A percentile compares a stretch with the other conserved stretches of the same genome.
Evolutionary conservation across 2,888 invertebrate genomes (phyloP).

Genomic region (Rapana venosa): DNA sequence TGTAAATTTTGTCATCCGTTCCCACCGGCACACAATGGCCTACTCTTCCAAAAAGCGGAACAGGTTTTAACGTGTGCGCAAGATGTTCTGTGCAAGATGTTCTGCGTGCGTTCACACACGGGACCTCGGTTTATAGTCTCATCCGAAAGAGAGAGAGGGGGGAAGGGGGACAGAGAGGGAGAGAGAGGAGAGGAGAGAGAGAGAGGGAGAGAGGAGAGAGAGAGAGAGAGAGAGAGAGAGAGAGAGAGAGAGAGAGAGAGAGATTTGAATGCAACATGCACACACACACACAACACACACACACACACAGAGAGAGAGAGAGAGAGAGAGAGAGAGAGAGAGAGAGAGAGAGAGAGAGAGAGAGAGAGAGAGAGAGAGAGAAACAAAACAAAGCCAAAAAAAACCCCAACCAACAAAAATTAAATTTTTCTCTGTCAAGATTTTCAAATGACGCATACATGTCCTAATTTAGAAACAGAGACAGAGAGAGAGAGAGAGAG

Average conservation of each 20-base stretch:
- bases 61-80: too few relatives aligned
- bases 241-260: conserved; percentile 14
- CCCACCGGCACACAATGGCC: too few relatives aligned
- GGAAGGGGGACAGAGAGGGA: not conserved
- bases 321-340: conserved; percentile 1
- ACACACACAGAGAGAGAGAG: not conserved
- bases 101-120: too few relatives aligned
- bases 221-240: not conserved
- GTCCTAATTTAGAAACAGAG: not conserved
- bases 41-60: too few relatives aligned
- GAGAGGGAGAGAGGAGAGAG: not conserved
- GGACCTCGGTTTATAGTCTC: too few relatives aligned
- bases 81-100: too few relatives aligned
- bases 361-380: not conserved
- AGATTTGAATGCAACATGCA: not conserved
- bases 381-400: not conserved
- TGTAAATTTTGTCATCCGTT: too few relatives aligned
- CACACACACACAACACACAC: not conserved
- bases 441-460: not conserved
- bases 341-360: conserved; percentile 19
- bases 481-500: not conserved
- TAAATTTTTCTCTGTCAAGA: not conserved
- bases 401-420: not conserved
- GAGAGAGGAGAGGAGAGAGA: not conserved
- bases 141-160: not conserved